Conservation (phyloP, 2,113 vertebrate species). For the Festucalex cinctus region DNA sequence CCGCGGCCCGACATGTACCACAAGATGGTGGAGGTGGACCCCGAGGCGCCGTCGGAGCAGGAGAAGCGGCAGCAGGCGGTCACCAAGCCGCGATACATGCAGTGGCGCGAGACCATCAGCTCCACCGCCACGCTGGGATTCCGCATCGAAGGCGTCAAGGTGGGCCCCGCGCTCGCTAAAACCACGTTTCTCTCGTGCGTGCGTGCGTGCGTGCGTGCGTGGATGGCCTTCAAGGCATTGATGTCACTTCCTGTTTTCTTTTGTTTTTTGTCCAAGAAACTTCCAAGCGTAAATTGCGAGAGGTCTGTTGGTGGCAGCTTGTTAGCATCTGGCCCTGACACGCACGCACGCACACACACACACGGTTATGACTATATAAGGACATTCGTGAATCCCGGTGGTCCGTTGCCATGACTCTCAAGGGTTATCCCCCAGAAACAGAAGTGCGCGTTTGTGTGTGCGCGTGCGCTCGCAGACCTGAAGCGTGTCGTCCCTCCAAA, state of each 20-base stretch:
- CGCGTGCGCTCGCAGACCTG: slow-evolving; percentile 19
- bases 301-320: slow-evolving; percentile 71
- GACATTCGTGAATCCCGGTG: slow-evolving; percentile 52
- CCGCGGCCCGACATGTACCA: slow-evolving; percentile 94
- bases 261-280: slow-evolving; percentile 43
- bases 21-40: slow-evolving; percentile 97
- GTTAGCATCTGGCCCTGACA: slow-evolving; percentile 70
- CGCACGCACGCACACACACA: slow-evolving; percentile 1
- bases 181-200: not conserved
- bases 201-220: slow-evolving; percentile 11
- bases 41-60: slow-evolving; percentile 80
- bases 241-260: slow-evolving; percentile 63
- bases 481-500: slow-evolving; percentile 47
- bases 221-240: slow-evolving; percentile 32
- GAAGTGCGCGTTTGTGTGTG: slow-evolving; percentile 22
- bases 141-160: slow-evolving; percentile 97
- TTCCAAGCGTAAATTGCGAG: slow-evolving; percentile 40
- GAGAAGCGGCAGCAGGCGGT: slow-evolving; percentile 83
- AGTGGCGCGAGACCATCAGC: slow-evolving; percentile 98
- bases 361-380: slow-evolving; percentile 59
- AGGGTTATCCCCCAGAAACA: slow-evolving; percentile 63
- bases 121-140: slow-evolving; percentile 93
- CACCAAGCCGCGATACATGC: slow-evolving; percentile 98
- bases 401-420: slow-evolving; percentile 58
- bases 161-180: slow-evolving; percentile 52